phyloP scores from a whole-genome alignment of 2,888 invertebrate species.

The Calliopum simillimum region DNA sequence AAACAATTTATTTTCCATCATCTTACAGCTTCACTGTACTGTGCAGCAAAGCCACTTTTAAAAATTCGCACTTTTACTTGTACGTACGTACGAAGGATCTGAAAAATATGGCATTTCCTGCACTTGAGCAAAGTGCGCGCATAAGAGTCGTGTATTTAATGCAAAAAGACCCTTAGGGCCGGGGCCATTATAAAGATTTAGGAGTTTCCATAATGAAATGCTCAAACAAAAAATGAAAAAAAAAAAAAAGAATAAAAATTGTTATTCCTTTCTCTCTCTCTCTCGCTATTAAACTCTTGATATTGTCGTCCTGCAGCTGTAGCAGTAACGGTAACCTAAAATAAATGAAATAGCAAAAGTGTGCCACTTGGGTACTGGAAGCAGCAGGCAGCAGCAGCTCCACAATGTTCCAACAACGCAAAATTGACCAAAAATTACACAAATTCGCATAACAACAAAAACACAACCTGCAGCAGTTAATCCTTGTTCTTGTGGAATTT shows the following conservation, averaged over 20 bases:
- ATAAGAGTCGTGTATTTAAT: too few relatives aligned
- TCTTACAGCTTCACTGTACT: too few relatives aligned
- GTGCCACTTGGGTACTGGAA: neutral
- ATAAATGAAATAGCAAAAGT: neutral
- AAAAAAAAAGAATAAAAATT: too few relatives aligned
- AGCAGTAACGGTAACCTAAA: conserved; percentile 2
- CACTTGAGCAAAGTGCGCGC: too few relatives aligned
- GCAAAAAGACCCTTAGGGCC: neutral
- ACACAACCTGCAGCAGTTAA: conserved; percentile 19
- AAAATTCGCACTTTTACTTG: too few relatives aligned
- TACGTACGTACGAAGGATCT: too few relatives aligned
- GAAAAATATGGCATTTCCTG: too few relatives aligned
- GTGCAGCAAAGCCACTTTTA: too few relatives aligned
- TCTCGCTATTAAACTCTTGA: too few relatives aligned
- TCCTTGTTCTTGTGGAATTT: conserved; percentile 31
- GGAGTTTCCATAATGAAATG: conserved; percentile 15
- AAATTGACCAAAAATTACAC: conserved; percentile 22
- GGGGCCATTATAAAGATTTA: conserved; percentile 21
- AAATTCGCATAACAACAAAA: neutral
- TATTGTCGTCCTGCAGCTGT: neutral
- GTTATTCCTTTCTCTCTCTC: too few relatives aligned
- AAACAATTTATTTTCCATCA: too few relatives aligned
- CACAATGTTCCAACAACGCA: neutral
- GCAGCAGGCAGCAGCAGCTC: neutral
- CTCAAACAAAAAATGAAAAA: conserved; percentile 16